Conservation (phyloP, 2,797 vertebrate genomes). For the Pantherophis alleghaniensis region DNA sequence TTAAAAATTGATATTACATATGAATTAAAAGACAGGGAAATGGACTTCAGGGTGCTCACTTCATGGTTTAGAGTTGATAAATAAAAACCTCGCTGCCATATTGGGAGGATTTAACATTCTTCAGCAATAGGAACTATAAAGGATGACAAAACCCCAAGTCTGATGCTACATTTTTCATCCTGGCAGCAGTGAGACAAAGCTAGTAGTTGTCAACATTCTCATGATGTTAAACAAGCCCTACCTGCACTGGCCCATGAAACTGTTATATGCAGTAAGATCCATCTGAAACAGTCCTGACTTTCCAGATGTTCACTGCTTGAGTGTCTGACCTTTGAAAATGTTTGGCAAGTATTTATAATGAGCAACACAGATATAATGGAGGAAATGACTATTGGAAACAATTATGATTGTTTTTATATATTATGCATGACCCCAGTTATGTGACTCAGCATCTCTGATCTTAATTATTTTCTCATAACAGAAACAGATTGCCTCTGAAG, state of each 20-base stretch:
- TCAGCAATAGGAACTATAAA: not conserved
- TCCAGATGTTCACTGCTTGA: not conserved
- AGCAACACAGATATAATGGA: not conserved
- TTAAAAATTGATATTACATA: not conserved
- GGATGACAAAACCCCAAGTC: not conserved
- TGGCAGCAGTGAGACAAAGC: not conserved
- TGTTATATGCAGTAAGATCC: not conserved
- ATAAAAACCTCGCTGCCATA: not conserved
- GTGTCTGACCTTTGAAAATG: not conserved
- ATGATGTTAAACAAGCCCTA: not conserved
- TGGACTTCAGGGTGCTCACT: not conserved
- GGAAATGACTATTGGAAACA: slow-evolving; percentile 13
- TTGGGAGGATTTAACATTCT: not conserved
- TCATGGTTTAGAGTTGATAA: not conserved
- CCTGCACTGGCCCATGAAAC: not conserved
- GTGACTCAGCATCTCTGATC: slow-evolving; percentile 50
- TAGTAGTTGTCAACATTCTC: not conserved
- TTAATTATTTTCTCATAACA: slow-evolving; percentile 28
- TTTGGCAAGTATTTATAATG: slow-evolving; percentile 8
- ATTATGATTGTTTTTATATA: slow-evolving; percentile 26
- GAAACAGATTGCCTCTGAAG: not conserved
- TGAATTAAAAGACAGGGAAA: not conserved
- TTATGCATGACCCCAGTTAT: rapidly evolving
- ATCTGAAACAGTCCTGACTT: not conserved
- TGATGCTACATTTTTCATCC: not conserved